Percentiles rank a stretch among this genome's conserved stretches.
phyloP scores from a whole-genome alignment of 2,888 invertebrate species.

The Pterostichus niger region DNA sequence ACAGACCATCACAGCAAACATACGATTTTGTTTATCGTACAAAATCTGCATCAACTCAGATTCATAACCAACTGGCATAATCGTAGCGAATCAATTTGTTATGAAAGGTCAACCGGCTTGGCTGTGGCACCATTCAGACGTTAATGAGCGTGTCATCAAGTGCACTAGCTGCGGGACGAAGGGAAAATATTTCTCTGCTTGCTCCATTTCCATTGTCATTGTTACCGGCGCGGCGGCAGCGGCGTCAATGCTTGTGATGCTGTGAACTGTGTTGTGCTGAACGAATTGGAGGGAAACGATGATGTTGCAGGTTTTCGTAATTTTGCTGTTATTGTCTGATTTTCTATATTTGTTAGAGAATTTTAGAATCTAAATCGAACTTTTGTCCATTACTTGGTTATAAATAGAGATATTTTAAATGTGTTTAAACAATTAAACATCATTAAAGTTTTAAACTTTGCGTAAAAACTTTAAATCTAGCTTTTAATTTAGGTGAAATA shows the following conservation, averaged over 20 bases:
- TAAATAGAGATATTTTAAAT: too few relatives aligned
- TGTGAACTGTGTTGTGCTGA: neutral
- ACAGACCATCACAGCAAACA: too few relatives aligned
- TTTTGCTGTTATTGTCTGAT: neutral
- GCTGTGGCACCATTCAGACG: slow-evolving; percentile 47
- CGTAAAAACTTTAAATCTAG: too few relatives aligned
- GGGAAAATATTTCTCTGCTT: neutral
- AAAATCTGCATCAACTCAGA: too few relatives aligned
- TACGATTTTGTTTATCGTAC: too few relatives aligned
- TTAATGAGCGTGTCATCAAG: slow-evolving; percentile 58
- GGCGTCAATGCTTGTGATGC: neutral
- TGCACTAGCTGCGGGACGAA: slow-evolving; percentile 9
- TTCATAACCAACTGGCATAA: neutral
- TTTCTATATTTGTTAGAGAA: neutral
- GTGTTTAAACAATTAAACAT: too few relatives aligned
- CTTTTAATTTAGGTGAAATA: too few relatives aligned
- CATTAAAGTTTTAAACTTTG: too few relatives aligned
- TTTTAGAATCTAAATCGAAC: too few relatives aligned
- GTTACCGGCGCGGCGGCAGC: neutral
- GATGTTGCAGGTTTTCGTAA: neutral
- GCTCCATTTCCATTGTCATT: slow-evolving; percentile 2
- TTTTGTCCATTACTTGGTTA: too few relatives aligned
- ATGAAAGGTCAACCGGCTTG: slow-evolving; percentile 51
- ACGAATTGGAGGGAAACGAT: neutral
- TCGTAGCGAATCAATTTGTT: slow-evolving; percentile 57